A percentile compares a stretch with the other conserved stretches of the same genome.
Conservation (phyloP, 2,888 invertebrate species). For the Melieria crassipennis region DNA sequence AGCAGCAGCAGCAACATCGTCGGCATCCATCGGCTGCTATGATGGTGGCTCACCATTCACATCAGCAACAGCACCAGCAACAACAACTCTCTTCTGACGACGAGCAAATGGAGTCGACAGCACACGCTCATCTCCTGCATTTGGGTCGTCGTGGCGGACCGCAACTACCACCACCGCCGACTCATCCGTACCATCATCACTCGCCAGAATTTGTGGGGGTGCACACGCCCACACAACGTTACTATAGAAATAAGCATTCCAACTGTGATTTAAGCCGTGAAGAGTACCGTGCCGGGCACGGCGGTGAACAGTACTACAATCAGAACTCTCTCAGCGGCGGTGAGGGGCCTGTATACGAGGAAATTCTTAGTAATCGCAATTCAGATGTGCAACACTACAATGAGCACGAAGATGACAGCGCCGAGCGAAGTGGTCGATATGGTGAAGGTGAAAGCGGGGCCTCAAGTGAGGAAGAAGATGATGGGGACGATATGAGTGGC, state of each 20-base stretch:
- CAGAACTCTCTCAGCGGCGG: slow-evolving; percentile 51
- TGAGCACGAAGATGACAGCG: slow-evolving; percentile 46
- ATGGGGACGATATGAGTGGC: slow-evolving; percentile 52
- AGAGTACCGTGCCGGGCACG: slow-evolving; percentile 41
- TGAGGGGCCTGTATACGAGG: slow-evolving; percentile 64
- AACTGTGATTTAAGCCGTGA: slow-evolving; percentile 58
- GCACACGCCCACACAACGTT: slow-evolving; percentile 49
- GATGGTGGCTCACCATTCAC: slow-evolving; percentile 43
- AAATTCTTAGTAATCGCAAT: slow-evolving; percentile 62
- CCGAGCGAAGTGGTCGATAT: slow-evolving; percentile 38
- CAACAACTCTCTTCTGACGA: slow-evolving; percentile 62
- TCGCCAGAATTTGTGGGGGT: slow-evolving; percentile 37
- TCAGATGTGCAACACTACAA: slow-evolving; percentile 61
- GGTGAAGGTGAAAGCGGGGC: slow-evolving; percentile 53
- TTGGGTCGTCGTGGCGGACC: slow-evolving; percentile 54
- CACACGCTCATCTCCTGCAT: slow-evolving; percentile 59
- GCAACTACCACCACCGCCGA: slow-evolving; percentile 40
- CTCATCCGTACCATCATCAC: slow-evolving; percentile 24
- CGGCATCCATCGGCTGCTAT: slow-evolving; percentile 41
- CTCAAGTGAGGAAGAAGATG: slow-evolving; percentile 52
- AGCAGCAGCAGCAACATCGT: slow-evolving; percentile 43
- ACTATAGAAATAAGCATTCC: slow-evolving; percentile 64
- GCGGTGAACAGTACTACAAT: slow-evolving; percentile 59
- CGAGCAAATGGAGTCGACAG: slow-evolving; percentile 56
- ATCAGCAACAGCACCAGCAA: slow-evolving; percentile 47